Conservation (phyloP, 1,140 invertebrate species). For the Tachypleus tridentatus region DNA sequence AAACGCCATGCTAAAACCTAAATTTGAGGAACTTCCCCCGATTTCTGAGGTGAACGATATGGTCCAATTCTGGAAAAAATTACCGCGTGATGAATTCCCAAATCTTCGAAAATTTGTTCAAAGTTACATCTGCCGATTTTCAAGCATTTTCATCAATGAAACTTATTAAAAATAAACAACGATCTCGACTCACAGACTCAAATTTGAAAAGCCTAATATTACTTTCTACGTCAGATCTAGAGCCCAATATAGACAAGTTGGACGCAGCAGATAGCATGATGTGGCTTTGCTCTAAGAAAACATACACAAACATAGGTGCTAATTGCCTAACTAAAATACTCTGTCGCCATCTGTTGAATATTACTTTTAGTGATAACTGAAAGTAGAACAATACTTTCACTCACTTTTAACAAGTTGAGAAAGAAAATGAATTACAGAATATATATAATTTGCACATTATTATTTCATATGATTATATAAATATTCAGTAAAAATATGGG, state of each 20-base stretch:
- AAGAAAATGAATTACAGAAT: too few species aligned
- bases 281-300: too few species aligned
- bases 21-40: background rate
- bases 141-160: background rate
- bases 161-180: constrained; percentile 5
- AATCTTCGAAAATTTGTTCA: background rate
- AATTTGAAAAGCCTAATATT: background rate
- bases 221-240: background rate
- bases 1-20: background rate
- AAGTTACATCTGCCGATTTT: background rate
- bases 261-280: background rate
- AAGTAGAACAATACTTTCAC: too few species aligned
- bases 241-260: background rate
- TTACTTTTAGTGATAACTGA: too few species aligned
- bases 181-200: background rate
- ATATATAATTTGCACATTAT: too few species aligned
- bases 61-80: constrained; percentile 2
- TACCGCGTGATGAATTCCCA: constrained; percentile 2
- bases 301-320: too few species aligned
- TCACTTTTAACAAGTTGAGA: too few species aligned
- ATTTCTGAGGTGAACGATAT: background rate
- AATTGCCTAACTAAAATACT: too few species aligned
- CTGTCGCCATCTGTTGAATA: too few species aligned
- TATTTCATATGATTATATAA: too few species aligned
- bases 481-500: too few species aligned